A percentile compares a stretch with the other conserved stretches of the same genome.
Evolutionary conservation across 1,140 invertebrate genomes (phyloP).

Genomic region (Drosophila kurseongensis): DNA sequence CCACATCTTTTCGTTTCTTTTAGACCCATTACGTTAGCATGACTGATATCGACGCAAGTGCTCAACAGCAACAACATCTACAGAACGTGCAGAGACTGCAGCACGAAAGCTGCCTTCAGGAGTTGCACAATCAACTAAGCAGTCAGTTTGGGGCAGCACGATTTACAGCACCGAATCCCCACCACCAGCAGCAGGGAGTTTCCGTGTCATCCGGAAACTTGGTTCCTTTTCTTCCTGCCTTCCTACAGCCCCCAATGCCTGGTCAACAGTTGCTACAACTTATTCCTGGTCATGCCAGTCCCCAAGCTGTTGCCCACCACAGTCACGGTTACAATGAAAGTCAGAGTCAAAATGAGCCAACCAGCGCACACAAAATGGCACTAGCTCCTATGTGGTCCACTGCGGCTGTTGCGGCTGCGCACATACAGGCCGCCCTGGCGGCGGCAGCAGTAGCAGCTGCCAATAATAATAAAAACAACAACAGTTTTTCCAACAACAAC

Average conservation of each 20-base stretch:
- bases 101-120: slow-evolving; percentile 66
- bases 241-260: slow-evolving; percentile 58
- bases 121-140: slow-evolving; percentile 67
- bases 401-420: slow-evolving; percentile 76
- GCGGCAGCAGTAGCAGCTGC: slow-evolving; percentile 70
- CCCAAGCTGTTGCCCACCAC: slow-evolving; percentile 26
- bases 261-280: slow-evolving; percentile 51
- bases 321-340: slow-evolving; percentile 14
- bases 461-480: slow-evolving; percentile 44
- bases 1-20: slow-evolving; percentile 10
- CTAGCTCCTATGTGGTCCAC: slow-evolving; percentile 77
- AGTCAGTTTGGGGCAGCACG: slow-evolving; percentile 44
- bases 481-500: slow-evolving; percentile 34
- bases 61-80: slow-evolving; percentile 62
- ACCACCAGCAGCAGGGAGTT: slow-evolving; percentile 40
- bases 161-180: slow-evolving; percentile 35
- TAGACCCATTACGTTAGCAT: slow-evolving; percentile 66
- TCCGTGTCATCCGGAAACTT: slow-evolving; percentile 32
- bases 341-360: slow-evolving; percentile 15
- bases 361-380: slow-evolving; percentile 47
- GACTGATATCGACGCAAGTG: slow-evolving; percentile 62
- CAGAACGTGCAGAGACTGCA: slow-evolving; percentile 64
- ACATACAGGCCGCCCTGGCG: slow-evolving; percentile 78
- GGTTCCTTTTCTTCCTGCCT: slow-evolving; percentile 70
- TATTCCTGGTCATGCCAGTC: slow-evolving; percentile 34